Percentiles rank a stretch among this genome's conserved stretches.
These are phyloP conservation scores for Clusia tigrina DNA, from an alignment of 2,888 invertebrate species.

Conservation along the genomic window DNA sequence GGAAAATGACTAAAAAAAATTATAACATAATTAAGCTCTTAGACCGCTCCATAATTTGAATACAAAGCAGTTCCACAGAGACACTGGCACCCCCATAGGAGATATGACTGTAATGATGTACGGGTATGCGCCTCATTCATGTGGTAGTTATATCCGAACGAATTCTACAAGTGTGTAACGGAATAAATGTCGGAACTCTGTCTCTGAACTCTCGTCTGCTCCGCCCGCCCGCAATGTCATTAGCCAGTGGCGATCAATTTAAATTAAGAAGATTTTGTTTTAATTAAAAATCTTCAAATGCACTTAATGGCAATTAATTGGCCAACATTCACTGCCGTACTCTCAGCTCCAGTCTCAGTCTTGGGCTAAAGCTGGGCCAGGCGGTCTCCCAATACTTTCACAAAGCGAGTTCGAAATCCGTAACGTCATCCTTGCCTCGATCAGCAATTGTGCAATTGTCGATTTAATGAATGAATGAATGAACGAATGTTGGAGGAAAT, in stretches of 20 bases:
- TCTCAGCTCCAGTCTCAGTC: conserved; percentile 25
- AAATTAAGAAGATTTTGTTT: conserved; percentile 56
- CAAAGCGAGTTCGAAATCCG: conserved; percentile 1
- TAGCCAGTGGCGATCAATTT: conserved; percentile 47
- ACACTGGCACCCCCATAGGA: background rate
- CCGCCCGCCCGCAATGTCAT: conserved; percentile 19
- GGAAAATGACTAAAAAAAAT: conserved; percentile 9
- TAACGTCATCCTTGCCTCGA: conserved; percentile 24
- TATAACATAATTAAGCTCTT: background rate
- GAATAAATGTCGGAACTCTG: background rate
- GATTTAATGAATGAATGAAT: background rate
- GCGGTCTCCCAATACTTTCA: background rate
- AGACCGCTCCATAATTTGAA: too few relatives aligned
- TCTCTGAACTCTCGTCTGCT: conserved; percentile 9
- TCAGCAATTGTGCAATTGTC: background rate
- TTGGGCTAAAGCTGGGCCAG: too few relatives aligned
- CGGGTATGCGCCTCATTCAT: too few relatives aligned
- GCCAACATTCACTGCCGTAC: conserved; percentile 36
- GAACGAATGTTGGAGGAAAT: background rate
- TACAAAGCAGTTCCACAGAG: too few relatives aligned
- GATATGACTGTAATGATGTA: background rate
- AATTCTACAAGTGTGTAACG: too few relatives aligned
- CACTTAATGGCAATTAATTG: conserved; percentile 57
- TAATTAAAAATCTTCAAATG: conserved; percentile 57
- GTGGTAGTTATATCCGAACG: too few relatives aligned